These are phyloP conservation scores for Megathymus violae DNA, from an alignment of 1,140 invertebrate genomes.

Conservation along the genomic window DNA sequence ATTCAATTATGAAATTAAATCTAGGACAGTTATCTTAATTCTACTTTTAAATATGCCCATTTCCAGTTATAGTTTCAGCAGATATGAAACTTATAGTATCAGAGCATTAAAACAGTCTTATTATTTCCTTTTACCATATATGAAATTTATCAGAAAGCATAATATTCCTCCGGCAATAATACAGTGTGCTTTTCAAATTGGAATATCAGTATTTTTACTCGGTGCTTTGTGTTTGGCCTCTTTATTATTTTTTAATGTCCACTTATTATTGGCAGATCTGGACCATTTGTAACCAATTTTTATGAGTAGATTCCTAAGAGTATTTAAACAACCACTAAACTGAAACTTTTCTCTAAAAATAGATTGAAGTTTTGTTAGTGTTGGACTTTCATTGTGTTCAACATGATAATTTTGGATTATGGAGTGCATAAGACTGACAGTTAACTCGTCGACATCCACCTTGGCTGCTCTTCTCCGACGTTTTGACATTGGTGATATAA, in stretches of 20 bases:
- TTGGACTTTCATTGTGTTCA: constrained; percentile 28
- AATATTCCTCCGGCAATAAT: background rate
- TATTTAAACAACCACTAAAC: constrained; percentile 25
- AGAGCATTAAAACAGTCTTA: background rate
- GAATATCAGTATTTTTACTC: constrained; percentile 3
- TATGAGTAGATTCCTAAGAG: constrained; percentile 20
- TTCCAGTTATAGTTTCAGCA: background rate
- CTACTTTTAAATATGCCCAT: too few species aligned
- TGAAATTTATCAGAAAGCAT: background rate
- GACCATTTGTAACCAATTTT: constrained; percentile 30
- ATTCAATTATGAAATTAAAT: too few species aligned
- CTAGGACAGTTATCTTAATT: too few species aligned
- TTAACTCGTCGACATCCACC: constrained; percentile 17
- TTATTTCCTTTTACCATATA: background rate
- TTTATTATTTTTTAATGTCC: constrained; percentile 22
- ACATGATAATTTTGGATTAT: constrained; percentile 29
- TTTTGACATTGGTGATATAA: constrained; percentile 27
- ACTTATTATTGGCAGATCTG: constrained; percentile 17
- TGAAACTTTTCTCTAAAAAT: constrained; percentile 28
- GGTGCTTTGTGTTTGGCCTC: constrained; percentile 1
- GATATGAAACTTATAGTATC: background rate
- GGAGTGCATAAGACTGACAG: constrained; percentile 23
- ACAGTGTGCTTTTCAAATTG: background rate
- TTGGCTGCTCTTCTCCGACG: constrained; percentile 20
- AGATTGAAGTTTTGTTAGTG: constrained; percentile 18